A percentile compares a stretch with the other conserved stretches of the same genome.
phyloP scores from a whole-genome alignment of 2,113 vertebrate species.

The Neopipo cinnamomea region DNA sequence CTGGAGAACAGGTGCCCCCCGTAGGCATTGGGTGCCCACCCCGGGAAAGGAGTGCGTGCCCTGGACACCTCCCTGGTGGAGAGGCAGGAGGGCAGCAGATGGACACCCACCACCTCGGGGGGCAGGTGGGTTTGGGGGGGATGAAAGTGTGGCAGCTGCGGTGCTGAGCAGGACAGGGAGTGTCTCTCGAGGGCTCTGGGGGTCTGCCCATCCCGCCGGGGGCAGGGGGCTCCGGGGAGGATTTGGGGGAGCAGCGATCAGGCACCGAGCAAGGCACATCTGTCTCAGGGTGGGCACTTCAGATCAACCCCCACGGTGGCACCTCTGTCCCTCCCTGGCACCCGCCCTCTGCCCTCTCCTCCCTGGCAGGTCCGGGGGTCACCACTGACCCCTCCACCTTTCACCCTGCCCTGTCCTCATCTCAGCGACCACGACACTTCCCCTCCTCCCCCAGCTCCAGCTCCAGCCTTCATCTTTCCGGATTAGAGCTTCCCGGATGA shows the following conservation, averaged over 20 bases:
- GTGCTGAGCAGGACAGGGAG: not conserved
- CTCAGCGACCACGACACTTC: not conserved
- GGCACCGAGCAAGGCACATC: accelerated
- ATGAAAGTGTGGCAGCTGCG: not conserved
- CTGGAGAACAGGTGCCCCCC: not conserved
- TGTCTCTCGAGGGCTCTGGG: not conserved
- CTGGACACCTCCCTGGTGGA: not conserved
- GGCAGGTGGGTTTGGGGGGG: not conserved
- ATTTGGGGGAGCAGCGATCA: accelerated
- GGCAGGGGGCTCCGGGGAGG: not conserved
- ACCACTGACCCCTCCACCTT: not conserved
- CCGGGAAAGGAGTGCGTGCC: not conserved
- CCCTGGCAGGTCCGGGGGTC: not conserved
- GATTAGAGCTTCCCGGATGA: not conserved
- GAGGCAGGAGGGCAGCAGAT: not conserved
- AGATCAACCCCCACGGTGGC: not conserved
- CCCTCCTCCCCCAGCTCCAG: not conserved
- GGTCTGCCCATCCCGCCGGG: not conserved
- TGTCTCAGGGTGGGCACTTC: not conserved
- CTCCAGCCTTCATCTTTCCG: not conserved
- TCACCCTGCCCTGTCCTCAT: too few species aligned
- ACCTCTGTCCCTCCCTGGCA: not conserved
- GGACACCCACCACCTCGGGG: not conserved
- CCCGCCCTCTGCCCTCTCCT: not conserved
- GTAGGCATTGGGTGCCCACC: not conserved